Evolutionary conservation across 2,888 invertebrate genomes (phyloP), one percentile per base, ranked within the genome.

Genomic region (Nemurella pictetii): DNA sequence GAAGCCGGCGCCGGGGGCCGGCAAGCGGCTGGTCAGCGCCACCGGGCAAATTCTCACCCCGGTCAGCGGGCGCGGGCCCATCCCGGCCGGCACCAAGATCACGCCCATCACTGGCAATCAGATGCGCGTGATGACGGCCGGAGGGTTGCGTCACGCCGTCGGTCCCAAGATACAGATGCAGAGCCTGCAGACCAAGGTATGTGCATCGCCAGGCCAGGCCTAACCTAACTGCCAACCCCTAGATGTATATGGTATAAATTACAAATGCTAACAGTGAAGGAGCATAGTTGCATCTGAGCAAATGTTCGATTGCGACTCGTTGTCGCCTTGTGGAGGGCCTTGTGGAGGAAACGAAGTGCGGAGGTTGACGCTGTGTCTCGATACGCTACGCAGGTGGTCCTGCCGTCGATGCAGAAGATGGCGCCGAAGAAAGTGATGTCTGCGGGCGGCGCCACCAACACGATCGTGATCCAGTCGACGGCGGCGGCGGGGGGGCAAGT

Each of bases 1-100:
- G 4, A 89, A 90, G 0, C 88, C 89, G 30, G 93, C 93, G 0
- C 92, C 93, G 86, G 93, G 94, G 88, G 93, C 93, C 87, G 93
- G 93, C 89, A n/a, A 85, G 29, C 85, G 85, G 5, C 72, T 85
- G 15, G 32, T 86, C 20, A 84, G 85, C 32, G 82, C 84, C 12
- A 83, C 82, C 27, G 85, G 85, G 9, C 36, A 85, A 25, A 85
- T 85, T 36, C 27, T 86, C 35, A 85, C 85, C 27, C 83, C 84
- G 72, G 85, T 84, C 30, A 80, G 77, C 72, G 35, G 85, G 0
- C 84, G 85, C 74, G 73, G 32, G 72, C 78, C 83, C 0, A 28
- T 85, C 72, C 30, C 83, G 3, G 89, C 89, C 86, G 89, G 88
- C 74, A 89, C 89, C 20, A 88, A 91, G 30, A 85, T 91, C 3